phyloP scores from a whole-genome alignment of 2,888 invertebrate species.

The Chymomyza amoena region DNA sequence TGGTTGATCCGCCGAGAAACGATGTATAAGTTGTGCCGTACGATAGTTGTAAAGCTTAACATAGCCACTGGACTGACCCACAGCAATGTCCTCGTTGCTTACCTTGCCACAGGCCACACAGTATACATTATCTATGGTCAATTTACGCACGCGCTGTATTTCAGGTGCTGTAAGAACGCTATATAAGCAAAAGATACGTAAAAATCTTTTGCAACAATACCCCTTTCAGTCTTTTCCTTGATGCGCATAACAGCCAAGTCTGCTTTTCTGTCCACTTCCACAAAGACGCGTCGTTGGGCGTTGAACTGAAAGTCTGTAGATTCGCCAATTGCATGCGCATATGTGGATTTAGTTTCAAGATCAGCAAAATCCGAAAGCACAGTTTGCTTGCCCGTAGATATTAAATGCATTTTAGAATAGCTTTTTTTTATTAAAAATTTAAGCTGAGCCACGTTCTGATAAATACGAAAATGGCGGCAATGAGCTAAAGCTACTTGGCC shows the following conservation, averaged over 20 bases:
- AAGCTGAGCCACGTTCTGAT: background rate
- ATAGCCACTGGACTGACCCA: constrained; percentile 75
- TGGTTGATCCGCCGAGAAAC: constrained; percentile 70
- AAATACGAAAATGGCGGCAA: background rate
- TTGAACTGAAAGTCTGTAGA: constrained; percentile 76
- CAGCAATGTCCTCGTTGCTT: constrained; percentile 72
- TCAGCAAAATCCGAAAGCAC: constrained; percentile 73
- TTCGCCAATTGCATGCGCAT: constrained; percentile 70
- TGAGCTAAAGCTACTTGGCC: background rate
- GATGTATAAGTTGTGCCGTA: constrained; percentile 65
- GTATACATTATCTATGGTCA: constrained; percentile 73
- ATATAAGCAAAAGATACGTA: background rate
- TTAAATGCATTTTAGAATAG: constrained; percentile 68
- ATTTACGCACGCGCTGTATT: constrained; percentile 73
- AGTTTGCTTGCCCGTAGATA: constrained; percentile 75
- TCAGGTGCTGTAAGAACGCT: constrained; percentile 45
- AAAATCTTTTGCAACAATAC: constrained; percentile 37
- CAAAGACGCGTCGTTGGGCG: constrained; percentile 66
- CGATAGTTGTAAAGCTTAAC: constrained; percentile 74
- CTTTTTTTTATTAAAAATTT: constrained; percentile 1
- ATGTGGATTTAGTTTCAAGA: constrained; percentile 71
- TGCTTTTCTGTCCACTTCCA: constrained; percentile 75
- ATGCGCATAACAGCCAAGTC: constrained; percentile 76
- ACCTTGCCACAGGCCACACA: constrained; percentile 76
- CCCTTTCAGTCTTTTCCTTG: constrained; percentile 59